These are phyloP conservation scores for Anodontia alba DNA, from an alignment of 2,888 invertebrate genomes.

Conservation along the genomic window DNA sequence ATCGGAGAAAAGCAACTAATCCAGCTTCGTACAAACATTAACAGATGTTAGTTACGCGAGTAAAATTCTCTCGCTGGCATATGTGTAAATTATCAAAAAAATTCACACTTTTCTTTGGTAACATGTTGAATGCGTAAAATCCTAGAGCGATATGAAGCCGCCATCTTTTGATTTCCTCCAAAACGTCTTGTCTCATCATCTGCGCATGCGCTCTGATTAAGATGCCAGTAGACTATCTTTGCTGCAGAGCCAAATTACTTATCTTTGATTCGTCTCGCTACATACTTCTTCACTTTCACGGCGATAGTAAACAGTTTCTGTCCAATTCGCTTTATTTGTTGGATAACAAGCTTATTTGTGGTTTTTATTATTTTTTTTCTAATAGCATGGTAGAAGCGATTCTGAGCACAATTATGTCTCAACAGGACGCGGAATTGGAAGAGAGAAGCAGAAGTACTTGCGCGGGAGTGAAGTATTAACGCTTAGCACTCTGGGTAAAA, in stretches of 20 bases:
- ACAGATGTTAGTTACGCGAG: constrained; percentile 5
- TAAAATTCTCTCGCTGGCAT: constrained; percentile 8
- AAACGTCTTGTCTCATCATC: constrained; percentile 7
- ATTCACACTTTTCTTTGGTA: constrained; percentile 1
- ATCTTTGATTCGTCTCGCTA: constrained; percentile 6
- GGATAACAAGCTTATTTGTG: constrained; percentile 12
- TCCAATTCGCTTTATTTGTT: constrained; percentile 8
- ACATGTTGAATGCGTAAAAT: constrained; percentile 15
- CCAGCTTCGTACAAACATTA: constrained; percentile 2
- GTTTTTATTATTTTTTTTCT: constrained; percentile 1
- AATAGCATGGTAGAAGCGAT: too few species aligned
- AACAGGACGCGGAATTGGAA: too few species aligned
- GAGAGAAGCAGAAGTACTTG: too few species aligned
- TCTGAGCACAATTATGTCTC: too few species aligned
- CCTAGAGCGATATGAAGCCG: constrained; percentile 4
- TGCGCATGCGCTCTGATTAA: constrained; percentile 9
- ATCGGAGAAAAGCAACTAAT: constrained; percentile 13
- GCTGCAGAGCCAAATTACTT: constrained; percentile 12
- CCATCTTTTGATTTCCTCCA: background rate
- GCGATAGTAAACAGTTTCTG: background rate
- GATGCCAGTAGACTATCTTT: constrained; percentile 8
- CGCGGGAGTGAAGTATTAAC: too few species aligned
- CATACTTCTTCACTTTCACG: background rate
- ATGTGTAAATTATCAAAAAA: constrained; percentile 13
- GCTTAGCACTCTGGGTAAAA: too few species aligned